These are phyloP conservation scores for Marcusenius ussheri DNA, from an alignment of 2,113 vertebrate genomes.

Conservation along the genomic window DNA sequence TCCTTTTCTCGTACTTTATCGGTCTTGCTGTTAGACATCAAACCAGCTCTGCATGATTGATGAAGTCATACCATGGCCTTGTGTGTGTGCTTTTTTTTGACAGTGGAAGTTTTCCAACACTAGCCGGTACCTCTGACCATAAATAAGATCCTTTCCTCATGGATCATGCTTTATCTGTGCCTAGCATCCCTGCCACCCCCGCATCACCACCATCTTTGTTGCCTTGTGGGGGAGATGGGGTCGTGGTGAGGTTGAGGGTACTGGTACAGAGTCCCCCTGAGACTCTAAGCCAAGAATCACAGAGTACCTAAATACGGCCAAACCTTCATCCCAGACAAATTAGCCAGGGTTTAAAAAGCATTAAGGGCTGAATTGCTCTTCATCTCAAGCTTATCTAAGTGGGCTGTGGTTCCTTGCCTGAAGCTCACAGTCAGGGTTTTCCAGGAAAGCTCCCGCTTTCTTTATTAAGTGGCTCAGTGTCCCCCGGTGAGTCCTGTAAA, in stretches of 20 bases:
- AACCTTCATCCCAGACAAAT: background rate
- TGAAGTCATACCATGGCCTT: background rate
- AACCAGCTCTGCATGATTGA: background rate
- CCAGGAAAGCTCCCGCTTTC: conserved; percentile 23
- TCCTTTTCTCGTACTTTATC: background rate
- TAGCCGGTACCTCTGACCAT: background rate
- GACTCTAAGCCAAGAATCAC: background rate
- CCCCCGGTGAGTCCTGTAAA: background rate
- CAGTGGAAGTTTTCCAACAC: background rate
- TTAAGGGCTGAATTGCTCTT: background rate
- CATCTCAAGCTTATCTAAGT: background rate
- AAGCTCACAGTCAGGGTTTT: conserved; percentile 21
- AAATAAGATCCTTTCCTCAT: background rate
- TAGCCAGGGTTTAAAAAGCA: background rate
- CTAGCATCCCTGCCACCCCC: background rate
- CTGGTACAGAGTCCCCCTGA: background rate
- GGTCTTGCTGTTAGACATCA: background rate
- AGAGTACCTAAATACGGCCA: background rate
- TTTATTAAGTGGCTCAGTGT: background rate
- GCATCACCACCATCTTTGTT: background rate
- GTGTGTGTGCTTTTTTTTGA: background rate
- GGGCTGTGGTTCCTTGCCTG: conserved; percentile 12
- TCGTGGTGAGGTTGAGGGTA: background rate
- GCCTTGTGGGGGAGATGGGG: background rate
- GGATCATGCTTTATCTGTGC: background rate